These are phyloP conservation scores for Mercenaria mercenaria DNA, from an alignment of 1,140 invertebrate genomes.

Conservation along the genomic window DNA sequence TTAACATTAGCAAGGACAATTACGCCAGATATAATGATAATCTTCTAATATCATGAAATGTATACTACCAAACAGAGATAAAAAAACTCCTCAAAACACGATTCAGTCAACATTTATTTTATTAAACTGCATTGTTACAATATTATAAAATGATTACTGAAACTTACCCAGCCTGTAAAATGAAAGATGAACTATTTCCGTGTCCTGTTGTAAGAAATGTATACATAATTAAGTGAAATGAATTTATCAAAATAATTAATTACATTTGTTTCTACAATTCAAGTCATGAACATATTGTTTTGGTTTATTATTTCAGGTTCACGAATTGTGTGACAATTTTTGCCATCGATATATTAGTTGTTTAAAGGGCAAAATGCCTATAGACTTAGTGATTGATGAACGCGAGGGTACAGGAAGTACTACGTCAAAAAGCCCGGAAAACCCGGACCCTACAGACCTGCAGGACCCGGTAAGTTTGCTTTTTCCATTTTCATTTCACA, in stretches of 20 bases:
- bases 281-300: too few species aligned
- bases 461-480: conserved; percentile 79
- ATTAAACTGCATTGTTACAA: background rate
- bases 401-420: conserved; percentile 90
- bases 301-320: conserved; percentile 91
- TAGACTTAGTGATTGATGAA: conserved; percentile 99
- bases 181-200: too few species aligned
- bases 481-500: background rate
- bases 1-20: conserved; percentile 57
- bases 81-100: background rate
- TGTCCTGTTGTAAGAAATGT: too few species aligned
- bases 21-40: conserved; percentile 51
- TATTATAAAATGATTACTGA: too few species aligned
- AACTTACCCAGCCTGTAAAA: too few species aligned
- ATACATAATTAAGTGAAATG: too few species aligned
- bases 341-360: conserved; percentile 99
- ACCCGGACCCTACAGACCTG: conserved; percentile 80
- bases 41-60: conserved; percentile 43
- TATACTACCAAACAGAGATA: background rate
- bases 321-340: conserved; percentile 99
- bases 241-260: too few species aligned
- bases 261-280: too few species aligned
- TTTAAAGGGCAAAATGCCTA: conserved; percentile 99
- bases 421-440: conserved; percentile 80
- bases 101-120: background rate